Base-by-base conservation (phyloP, 2,888 invertebrate genomes). In the Tetrapedia diversipes region DNA sequence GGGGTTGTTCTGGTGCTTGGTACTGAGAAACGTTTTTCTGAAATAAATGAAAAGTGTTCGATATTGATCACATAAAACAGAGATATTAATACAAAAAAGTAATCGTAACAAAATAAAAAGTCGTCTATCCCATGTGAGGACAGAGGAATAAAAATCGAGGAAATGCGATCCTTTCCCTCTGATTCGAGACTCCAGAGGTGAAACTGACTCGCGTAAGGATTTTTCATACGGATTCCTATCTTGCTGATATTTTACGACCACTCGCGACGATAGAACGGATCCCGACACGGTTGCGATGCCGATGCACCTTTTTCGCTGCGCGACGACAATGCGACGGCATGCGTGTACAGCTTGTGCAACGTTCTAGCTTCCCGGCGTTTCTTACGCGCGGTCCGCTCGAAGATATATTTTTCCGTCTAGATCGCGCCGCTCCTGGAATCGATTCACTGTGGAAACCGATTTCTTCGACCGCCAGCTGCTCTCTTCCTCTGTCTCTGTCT, bases 321-420 rank as follows among this genome's bases (percentile, higher is more conserved):
- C 53, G 66, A 78, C 60, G 77, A 78, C 72, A 76, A 78, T 51
- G 47, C 77, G 57, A 16, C 10, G 70, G 77, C 41, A 78, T 69
- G 77, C 70, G 60, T 47, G 70, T n/a, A n/a, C 19, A 51, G 64
- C 49, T 78, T 72, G 60, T 60, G 67, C 60, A 72, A 49, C 10
- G 22, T 29, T 43, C 57, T 24, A 45, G 4, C 34, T 34, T 51
- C n/a, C 43, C 16, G 32, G 16, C 19, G 27, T 57, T 74, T 74
- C 72, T 72, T 72, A 43, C 63, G 53, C 51, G 19, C 29, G 51
- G 7, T 22, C 34, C 64, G 16, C 32, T 22, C 3, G 19, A 19
- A 65, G 65, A 75, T 75, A 75, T 75, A 77, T 77, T 72, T 72
- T 77, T 79, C 79, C 72, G 54, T 53, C 41, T 24, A 19, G 22